phyloP scores from a whole-genome alignment of 1,140 invertebrate genomes.

The Yoshiicerus persimilis region DNA sequence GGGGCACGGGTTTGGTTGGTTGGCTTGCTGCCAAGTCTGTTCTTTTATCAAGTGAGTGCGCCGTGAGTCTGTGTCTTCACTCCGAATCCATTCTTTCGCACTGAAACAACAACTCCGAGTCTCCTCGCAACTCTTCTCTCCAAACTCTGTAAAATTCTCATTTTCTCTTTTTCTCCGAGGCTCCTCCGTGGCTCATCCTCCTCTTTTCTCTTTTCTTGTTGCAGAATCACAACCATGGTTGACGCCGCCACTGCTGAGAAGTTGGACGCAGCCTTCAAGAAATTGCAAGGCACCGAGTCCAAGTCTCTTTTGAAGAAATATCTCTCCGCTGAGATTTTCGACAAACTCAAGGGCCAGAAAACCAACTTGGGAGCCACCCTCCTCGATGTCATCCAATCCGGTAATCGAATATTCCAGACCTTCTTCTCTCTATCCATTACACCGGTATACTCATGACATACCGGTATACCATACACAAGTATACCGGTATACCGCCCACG shows the following conservation, averaged over 20 bases:
- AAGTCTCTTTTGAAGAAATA: constrained; percentile 91
- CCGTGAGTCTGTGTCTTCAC: not conserved
- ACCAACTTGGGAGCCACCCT: constrained; percentile 87
- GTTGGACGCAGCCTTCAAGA: constrained; percentile 85
- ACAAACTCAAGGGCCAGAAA: constrained; percentile 84
- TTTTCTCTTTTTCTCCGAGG: not conserved
- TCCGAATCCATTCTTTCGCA: not conserved
- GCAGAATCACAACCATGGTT: constrained; percentile 63
- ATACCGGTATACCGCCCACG: not conserved
- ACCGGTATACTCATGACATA: too few species aligned
- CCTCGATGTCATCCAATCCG: constrained; percentile 88
- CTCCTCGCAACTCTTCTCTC: not conserved
- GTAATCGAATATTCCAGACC: constrained; percentile 53
- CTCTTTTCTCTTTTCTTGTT: not conserved
- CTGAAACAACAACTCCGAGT: not conserved
- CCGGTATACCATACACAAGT: not conserved
- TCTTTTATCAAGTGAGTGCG: not conserved
- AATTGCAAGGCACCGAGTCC: constrained; percentile 75
- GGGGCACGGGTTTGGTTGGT: not conserved
- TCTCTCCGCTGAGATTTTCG: constrained; percentile 67
- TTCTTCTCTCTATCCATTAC: not conserved
- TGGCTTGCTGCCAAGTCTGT: too few species aligned
- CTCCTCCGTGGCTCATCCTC: not conserved
- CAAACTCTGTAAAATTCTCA: not conserved
- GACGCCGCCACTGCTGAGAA: constrained; percentile 84